Conservation (phyloP, 2,113 vertebrate genomes). For the Speoplatyrhinus poulsoni region DNA sequence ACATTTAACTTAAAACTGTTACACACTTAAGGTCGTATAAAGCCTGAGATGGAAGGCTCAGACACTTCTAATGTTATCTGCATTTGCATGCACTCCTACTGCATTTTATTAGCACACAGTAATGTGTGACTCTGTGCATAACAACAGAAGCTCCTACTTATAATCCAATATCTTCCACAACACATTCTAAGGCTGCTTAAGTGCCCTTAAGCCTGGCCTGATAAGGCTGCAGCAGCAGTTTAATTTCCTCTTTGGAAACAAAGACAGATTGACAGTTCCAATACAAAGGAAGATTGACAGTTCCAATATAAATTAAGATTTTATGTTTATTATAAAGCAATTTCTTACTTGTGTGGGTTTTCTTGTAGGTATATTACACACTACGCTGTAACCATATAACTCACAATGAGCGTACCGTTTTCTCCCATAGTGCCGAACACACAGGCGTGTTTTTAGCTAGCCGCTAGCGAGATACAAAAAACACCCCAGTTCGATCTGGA, state of each 20-base stretch:
- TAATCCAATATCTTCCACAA: constrained; percentile 3
- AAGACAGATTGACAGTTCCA: too few species aligned
- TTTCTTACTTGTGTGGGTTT: too few species aligned
- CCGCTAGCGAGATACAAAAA: not conserved
- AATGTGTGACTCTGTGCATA: not conserved
- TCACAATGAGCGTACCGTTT: not conserved
- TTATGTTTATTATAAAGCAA: too few species aligned
- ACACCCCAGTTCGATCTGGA: constrained; percentile 7
- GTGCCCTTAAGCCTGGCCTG: constrained; percentile 30
- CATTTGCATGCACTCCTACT: not conserved
- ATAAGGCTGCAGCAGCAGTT: constrained; percentile 14
- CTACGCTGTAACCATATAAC: too few species aligned
- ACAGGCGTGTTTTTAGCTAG: constrained; percentile 2
- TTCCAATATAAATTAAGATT: too few species aligned
- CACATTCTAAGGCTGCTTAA: constrained; percentile 24
- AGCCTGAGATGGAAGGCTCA: constrained; percentile 3
- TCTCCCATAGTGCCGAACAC: not conserved
- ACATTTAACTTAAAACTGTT: not conserved
- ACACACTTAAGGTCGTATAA: not conserved
- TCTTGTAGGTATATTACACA: too few species aligned
- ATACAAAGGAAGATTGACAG: too few species aligned
- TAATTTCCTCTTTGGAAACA: constrained; percentile 18
- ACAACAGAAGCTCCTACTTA: constrained; percentile 18
- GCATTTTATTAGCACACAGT: not conserved
- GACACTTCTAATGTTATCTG: constrained; percentile 14